Conservation (phyloP, 92 coral and sea anemone species). For the Epizoanthus illoricatus region DNA sequence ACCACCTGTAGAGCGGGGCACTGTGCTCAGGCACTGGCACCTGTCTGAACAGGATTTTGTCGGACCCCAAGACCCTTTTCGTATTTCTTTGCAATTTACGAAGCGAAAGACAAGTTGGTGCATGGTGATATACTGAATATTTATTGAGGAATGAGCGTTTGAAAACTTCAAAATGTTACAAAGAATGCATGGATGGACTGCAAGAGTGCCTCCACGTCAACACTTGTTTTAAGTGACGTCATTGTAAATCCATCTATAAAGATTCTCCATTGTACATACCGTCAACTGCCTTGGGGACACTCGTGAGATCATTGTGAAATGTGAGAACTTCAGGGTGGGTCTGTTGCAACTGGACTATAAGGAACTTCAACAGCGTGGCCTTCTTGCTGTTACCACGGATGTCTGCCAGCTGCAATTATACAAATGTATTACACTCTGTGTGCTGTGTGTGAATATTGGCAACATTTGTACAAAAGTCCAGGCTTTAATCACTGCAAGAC, state of each 20-base stretch:
- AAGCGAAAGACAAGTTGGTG: too few species aligned
- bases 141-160: neutral
- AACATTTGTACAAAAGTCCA: neutral
- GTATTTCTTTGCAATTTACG: too few species aligned
- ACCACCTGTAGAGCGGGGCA: too few species aligned
- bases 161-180: too few species aligned
- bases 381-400: constrained; percentile 85
- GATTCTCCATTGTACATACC: constrained; percentile 45
- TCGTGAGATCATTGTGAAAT: constrained; percentile 66
- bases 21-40: too few species aligned
- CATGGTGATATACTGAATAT: too few species aligned
- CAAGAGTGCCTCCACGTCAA: too few species aligned
- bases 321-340: constrained; percentile 65
- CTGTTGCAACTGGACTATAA: constrained; percentile 67
- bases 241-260: neutral
- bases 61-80: too few species aligned
- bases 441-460: neutral
- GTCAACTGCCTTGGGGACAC: constrained; percentile 75
- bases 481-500: neutral
- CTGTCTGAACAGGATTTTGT: too few species aligned
- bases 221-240: neutral
- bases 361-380: constrained; percentile 72
- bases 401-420: constrained; percentile 73
- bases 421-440: neutral
- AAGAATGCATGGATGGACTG: too few species aligned